Base-by-base conservation (phyloP, 2,888 invertebrate species). In the Andrena minutula region DNA sequence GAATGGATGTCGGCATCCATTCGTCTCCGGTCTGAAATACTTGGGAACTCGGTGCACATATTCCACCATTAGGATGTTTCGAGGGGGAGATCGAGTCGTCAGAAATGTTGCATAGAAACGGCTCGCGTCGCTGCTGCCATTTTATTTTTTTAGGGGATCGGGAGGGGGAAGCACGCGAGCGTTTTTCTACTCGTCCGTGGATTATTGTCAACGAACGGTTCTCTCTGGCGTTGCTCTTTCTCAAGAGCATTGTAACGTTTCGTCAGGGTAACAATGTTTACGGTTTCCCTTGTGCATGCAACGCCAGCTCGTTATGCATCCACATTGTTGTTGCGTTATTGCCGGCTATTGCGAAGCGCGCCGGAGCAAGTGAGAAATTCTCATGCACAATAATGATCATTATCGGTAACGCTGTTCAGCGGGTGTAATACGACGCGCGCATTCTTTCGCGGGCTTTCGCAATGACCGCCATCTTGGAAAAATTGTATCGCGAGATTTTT, bases 361-460 rank as follows among this genome's bases (percentile, higher is more conserved):
- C 64, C 70, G 81, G 77, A 75, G 78, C 75, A 84, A 88, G 82
- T 85, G 87, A 86, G 87, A 87, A 88, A 86, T 87, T 89, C 88
- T 87, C 87, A 85, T 85, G 86, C 79, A 81, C 84, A 79, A 83
- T 81, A 84, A 88, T 77, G 81, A 88, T 86, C 79, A 86, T 84
- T 80, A 87, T 80, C 83, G 74, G 70, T 74, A 74, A 72, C 64
- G 80, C 77, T 75, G 70, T 49, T 71, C 64, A 70, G 51, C 82
- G 75, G 70, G 74, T 78, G 84, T 86, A 86, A 85, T 81, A 75
- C 75, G 61, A 64, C 71, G 75, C 56, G 53, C 47, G 71, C 70
- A 82, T 75, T 81, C 71, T 75, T 75, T 73, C 51, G n/a, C 23
- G 20, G 23, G 56, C 56, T 81, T 68, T 82, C 75, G 75, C 69